Conservation (phyloP, 2,797 vertebrate genomes). For the Sebastes flavidus region DNA sequence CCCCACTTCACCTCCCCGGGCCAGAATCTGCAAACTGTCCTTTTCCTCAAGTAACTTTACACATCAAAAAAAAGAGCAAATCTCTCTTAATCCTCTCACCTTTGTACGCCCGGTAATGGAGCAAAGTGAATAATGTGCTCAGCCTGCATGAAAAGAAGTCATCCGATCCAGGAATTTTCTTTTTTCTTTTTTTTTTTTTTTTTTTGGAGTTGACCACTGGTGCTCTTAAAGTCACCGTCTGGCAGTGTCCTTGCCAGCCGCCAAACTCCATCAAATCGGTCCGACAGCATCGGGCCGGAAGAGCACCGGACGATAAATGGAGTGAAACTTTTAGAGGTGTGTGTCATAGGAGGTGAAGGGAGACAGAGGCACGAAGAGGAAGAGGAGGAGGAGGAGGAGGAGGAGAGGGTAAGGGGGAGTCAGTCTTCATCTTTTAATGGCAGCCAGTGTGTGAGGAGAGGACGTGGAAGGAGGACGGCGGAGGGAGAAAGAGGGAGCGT, state of each 20-base stretch:
- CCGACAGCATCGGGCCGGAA: conserved; percentile 31
- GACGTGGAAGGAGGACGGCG: conserved; percentile 24
- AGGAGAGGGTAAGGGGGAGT: background rate
- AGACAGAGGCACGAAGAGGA: conserved; percentile 4
- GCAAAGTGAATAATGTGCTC: conserved; percentile 62
- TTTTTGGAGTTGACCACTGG: conserved; percentile 39
- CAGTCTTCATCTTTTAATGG: conserved; percentile 62
- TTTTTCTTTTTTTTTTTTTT: background rate
- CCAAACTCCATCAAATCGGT: conserved; percentile 32
- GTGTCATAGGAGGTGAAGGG: conserved; percentile 46
- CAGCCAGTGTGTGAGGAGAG: conserved; percentile 31
- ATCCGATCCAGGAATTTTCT: conserved; percentile 35
- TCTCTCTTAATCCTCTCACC: conserved; percentile 60
- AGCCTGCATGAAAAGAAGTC: conserved; percentile 49
- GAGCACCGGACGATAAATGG: conserved; percentile 63
- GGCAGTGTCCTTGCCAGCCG: conserved; percentile 64
- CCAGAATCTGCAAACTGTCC: conserved; percentile 33
- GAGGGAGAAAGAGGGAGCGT: conserved; percentile 38
- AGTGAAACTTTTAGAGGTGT: conserved; percentile 68
- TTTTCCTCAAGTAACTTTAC: conserved; percentile 40
- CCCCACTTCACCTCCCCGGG: conserved; percentile 3
- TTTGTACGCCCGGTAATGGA: conserved; percentile 56
- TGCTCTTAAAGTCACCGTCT: conserved; percentile 47
- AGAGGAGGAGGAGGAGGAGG: background rate
- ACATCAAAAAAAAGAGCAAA: conserved; percentile 21